phyloP scores from a whole-genome alignment of 2,113 vertebrate genomes.

The Percina caprodes region DNA sequence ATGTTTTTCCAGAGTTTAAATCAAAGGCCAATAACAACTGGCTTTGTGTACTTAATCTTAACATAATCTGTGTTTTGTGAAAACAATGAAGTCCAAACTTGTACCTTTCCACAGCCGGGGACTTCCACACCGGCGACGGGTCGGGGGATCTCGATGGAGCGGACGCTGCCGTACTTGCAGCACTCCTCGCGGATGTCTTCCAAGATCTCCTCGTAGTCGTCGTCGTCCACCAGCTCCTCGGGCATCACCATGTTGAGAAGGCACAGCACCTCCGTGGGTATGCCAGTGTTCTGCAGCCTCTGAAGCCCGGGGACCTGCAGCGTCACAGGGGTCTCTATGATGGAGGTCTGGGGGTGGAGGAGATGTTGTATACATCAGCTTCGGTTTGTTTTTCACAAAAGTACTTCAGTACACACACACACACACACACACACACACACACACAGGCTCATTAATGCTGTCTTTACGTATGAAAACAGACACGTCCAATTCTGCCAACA shows the following conservation, averaged over 20 bases:
- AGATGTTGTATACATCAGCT: neutral
- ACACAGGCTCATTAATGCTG: no score
- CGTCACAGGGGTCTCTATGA: slow-evolving; percentile 81
- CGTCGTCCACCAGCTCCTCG: slow-evolving; percentile 85
- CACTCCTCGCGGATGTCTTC: slow-evolving; percentile 86
- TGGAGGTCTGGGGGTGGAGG: slow-evolving; percentile 61
- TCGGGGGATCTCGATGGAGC: slow-evolving; percentile 85
- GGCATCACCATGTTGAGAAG: slow-evolving; percentile 87
- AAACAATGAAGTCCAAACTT: no score
- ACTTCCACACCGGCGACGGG: slow-evolving; percentile 83
- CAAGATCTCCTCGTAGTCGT: slow-evolving; percentile 87
- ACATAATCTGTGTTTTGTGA: neutral
- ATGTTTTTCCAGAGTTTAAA: neutral
- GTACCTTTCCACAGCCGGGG: slow-evolving; percentile 85
- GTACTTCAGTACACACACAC: no score
- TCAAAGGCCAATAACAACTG: neutral
- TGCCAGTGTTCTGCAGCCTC: slow-evolving; percentile 77
- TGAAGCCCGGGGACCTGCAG: slow-evolving; percentile 84
- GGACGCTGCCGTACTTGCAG: slow-evolving; percentile 84
- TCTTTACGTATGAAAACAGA: no score
- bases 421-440: no score
- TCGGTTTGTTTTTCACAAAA: neutral
- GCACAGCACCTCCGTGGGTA: slow-evolving; percentile 84
- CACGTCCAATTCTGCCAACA: no score
- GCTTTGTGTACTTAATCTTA: neutral